Evolutionary conservation across 2,797 vertebrate genomes (phyloP), one percentile per base, ranked within the genome.

Genomic region (Distichodus sexfasciatus): DNA sequence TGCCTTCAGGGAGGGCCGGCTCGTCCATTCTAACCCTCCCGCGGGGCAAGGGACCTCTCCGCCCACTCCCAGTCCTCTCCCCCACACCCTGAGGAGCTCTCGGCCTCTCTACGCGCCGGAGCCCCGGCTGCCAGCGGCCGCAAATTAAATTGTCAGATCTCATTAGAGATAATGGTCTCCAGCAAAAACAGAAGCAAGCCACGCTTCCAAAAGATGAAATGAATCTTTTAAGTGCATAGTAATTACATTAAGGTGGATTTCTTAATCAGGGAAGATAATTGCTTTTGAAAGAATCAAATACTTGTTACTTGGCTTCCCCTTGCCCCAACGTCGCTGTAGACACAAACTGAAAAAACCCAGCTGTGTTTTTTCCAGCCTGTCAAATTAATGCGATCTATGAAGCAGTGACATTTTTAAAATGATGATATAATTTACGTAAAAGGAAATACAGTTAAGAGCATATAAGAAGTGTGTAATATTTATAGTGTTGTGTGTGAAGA

Each of bases 201-300:
- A 75, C 77, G 81, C 81, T 65, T 81, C 82, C 81, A 74, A 48
- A 75, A 81, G 83, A 87, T 85, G 76, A 87, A 87, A 86, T 87
- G 74, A 85, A 87, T 89, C 78, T 86, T 87, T 85, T 84, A 88
- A 87, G 79, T 83, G 77, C 76, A 85, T 81, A 81, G 81, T 88
- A 89, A 91, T 90, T 90, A 84, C 78, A 88, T 86, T 85, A 87
- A 82, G 64, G 81, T 81, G 76, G 77, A 82, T 86, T 85, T 82
- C 83, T 82, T 86, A 86, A 90, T 88, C 82, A 84, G 72, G 79
- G 66, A 79, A 77, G 82, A 82, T 87, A 87, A 90, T 88, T 89
- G 85, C 85, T 81, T 88, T 72, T 81, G 73, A 81, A 82, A 75
- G 82, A 86, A 85, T 85, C 79, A 80, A 82, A 71, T 77, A 81